Evolutionary conservation across 2,888 invertebrate species (phyloP), one percentile per base, ranked within the genome.

Genomic region (Auanema freiburgensis): DNA sequence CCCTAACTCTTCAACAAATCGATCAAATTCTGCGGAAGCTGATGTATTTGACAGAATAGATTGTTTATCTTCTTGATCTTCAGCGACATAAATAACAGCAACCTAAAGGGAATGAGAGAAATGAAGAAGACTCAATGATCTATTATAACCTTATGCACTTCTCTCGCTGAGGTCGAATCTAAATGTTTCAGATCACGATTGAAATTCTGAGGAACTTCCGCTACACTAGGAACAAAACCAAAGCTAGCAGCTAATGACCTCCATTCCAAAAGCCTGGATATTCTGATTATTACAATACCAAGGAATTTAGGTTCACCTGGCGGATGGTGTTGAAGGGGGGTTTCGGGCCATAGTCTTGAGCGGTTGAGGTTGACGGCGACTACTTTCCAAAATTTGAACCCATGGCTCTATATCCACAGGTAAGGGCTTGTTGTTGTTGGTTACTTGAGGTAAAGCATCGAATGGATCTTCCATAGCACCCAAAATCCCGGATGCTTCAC

Each of bases 21-120:
- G 91, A 85, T 98, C 96, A 85, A 94, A 99, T 42, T 91, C 91
- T 67, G 90, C 90, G 84, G 95, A 96, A 40, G 94, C 96, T 70
- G 90, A 90, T 43, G 90, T 89, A 84, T 98, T 99, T 11, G 91
- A 90, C 16, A 92, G 86, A 79, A 98, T 96, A 49, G 94, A 92
- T 83, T 91, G 91, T 80, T 97, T 93, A 78, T 94, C 93, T 68
- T 81, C 96, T 84, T 98, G 98, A 0, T 96, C 96, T 53, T 91
- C 90, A 12, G 91, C 93, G 18, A 98, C 96, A 86, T 95, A 98
- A 80, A 98, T 93, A 54, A 99, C 93, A 18, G 97, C 98, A 79
- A 95, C 90, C 86, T 60, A 55, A 33, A 33, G n/a, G n/a, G n/a
- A n/a, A n/a, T n/a, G n/a, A n/a, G 33, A 33, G 8, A 5, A 46